A percentile compares a stretch with the other conserved stretches of the same genome.
Conservation (phyloP, 1,140 invertebrate species). For the Drosophila bipectinata region DNA sequence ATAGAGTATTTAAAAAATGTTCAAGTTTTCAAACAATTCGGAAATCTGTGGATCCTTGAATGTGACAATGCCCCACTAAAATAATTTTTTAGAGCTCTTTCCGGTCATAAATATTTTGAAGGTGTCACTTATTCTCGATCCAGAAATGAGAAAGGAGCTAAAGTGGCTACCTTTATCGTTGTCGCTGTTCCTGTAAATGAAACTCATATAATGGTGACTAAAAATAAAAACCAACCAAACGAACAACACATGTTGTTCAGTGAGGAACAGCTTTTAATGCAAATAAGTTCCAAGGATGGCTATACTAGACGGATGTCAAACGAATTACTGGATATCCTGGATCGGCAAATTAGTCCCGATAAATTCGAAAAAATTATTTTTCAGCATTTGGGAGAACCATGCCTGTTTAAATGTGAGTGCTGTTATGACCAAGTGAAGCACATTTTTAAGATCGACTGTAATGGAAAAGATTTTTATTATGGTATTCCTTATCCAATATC, state of each 20-base stretch:
- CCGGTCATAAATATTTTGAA: neutral
- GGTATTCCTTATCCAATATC: neutral
- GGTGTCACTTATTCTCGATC: neutral
- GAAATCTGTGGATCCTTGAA: conserved; percentile 17
- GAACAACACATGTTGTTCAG: neutral
- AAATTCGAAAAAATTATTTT: neutral
- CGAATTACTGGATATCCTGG: neutral
- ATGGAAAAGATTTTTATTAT: neutral
- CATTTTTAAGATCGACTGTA: neutral
- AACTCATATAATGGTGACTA: neutral
- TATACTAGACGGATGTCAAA: neutral
- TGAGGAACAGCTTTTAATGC: neutral
- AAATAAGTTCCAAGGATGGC: neutral
- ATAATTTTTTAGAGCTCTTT: neutral
- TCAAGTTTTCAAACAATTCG: conserved; percentile 2
- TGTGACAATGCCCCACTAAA: conserved; percentile 1
- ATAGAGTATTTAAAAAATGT: conserved; percentile 6
- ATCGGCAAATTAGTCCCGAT: neutral
- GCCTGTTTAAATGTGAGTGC: neutral
- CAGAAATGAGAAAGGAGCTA: neutral
- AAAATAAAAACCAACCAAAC: neutral
- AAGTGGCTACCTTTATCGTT: neutral
- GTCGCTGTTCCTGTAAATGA: neutral
- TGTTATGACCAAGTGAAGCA: neutral
- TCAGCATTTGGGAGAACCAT: neutral